phyloP scores from a whole-genome alignment of 2,113 vertebrate species.

The Sturnira hondurensis region DNA sequence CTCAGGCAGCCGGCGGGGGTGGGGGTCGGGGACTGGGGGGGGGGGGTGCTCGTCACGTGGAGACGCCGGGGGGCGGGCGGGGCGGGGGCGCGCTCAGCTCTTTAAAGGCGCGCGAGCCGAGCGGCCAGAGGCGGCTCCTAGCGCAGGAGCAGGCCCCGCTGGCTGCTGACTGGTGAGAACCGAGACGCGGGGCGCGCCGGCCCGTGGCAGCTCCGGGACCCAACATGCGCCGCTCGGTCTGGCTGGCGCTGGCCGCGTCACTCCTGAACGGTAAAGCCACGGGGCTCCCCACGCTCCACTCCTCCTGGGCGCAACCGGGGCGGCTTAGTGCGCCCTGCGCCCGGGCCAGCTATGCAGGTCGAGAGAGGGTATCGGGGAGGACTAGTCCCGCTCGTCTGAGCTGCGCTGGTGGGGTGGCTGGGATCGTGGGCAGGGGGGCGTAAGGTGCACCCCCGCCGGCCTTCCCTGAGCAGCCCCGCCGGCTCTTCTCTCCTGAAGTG shows the following conservation, averaged over 20 bases:
- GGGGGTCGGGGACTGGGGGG: background rate
- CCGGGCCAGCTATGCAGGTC: background rate
- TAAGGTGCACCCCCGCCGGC: background rate
- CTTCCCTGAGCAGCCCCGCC: background rate
- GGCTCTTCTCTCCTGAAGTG: slow-evolving; percentile 76
- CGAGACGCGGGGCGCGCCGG: background rate
- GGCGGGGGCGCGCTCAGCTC: slow-evolving; percentile 37
- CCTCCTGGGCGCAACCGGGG: background rate
- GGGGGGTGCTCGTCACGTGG: slow-evolving; percentile 63
- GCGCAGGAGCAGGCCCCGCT: slow-evolving; percentile 27
- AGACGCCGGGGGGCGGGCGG: slow-evolving; percentile 40
- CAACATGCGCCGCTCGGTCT: slow-evolving; percentile 75
- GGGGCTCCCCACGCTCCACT: background rate
- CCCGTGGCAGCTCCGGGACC: background rate
- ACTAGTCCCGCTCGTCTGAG: background rate
- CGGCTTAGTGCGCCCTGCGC: background rate
- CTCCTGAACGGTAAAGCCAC: slow-evolving; percentile 77
- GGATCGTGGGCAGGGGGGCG: background rate
- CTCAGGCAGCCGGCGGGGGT: background rate
- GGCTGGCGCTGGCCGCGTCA: slow-evolving; percentile 76
- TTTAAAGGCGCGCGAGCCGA: slow-evolving; percentile 38
- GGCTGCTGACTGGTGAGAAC: background rate
- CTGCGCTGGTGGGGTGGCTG: background rate
- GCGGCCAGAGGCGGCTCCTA: background rate
- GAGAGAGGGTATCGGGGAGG: background rate